Evolutionary conservation across 2,797 vertebrate species (phyloP), one percentile per base, ranked within the genome.

Genomic region (Clamator glandarius): DNA sequence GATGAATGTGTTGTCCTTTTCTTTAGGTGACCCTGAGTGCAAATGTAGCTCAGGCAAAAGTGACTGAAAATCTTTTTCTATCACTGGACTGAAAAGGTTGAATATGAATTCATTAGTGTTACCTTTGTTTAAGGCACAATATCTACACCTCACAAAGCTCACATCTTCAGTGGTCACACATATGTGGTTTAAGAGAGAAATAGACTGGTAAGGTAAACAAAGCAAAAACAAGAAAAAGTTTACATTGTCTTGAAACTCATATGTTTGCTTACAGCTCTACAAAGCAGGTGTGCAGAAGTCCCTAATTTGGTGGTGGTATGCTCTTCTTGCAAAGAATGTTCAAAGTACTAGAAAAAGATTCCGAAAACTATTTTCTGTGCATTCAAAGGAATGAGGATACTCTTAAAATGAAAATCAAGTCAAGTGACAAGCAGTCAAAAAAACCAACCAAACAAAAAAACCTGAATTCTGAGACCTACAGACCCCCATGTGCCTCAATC

Each of bases 1-100:
- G 97, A 98, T 97, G 97, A 98, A 98, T 98, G 98, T 97, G 97
- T 97, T 98, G 97, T 98, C 97, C 97, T 98, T 98, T 98, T 97
- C 97, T 97, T 90, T 80, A 90, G 92, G 78, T 97, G 97, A 98
- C 97, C 98, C 96, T 62, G 94, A 96, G 97, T 96, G 95, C 95
- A 96, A 88, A 84, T 93, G 94, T 87, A 97, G 82, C 96, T 92
- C 62, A 72, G 96, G 94, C 96, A 97, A 97, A 97, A 97, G 96
- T 97, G 97, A 98, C 97, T 98, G 97, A 97, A 98, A 98, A 98
- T 98, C 97, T 98, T 98, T 98, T 93, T 90, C 95, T 96, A 96
- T 97, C 96, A 92, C 80, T 68, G 58, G 95, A 80, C 96, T 98
- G 97, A 97, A 98, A 98, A 98, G 97, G 97, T 98, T 98, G 97